Evolutionary conservation across 2,797 vertebrate genomes (phyloP).

Genomic region (Euphonia xanthogaster): DNA sequence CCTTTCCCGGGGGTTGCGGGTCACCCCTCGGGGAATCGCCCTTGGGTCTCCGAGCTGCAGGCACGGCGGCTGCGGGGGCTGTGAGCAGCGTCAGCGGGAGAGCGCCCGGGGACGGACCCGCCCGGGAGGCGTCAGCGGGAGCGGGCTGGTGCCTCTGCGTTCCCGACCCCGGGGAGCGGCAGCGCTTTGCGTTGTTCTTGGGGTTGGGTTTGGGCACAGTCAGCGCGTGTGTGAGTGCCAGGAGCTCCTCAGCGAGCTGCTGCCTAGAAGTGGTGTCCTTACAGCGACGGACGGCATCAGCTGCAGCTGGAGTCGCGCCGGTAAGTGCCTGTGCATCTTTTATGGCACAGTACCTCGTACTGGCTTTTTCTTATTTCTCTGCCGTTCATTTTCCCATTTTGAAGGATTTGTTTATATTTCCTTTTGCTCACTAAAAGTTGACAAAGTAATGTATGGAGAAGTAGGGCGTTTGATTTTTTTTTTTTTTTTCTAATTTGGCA

Average conservation of each 20-base stretch:
- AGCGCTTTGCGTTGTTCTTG: background rate
- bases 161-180: background rate
- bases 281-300: background rate
- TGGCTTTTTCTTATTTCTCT: background rate
- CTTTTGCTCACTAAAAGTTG: background rate
- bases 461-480: background rate
- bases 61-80: background rate
- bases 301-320: background rate
- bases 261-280: background rate
- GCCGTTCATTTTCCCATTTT: background rate
- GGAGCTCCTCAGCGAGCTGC: background rate
- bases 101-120: background rate
- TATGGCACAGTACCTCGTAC: background rate
- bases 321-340: background rate
- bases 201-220: background rate
- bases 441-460: background rate
- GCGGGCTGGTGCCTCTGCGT: background rate
- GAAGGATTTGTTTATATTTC: background rate
- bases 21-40: accelerated
- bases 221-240: no score
- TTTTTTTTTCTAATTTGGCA: background rate
- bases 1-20: accelerated
- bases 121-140: background rate
- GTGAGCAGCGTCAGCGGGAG: background rate
- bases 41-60: background rate